phyloP scores from a whole-genome alignment of 1,140 invertebrate species.

The Drosophila ironensis region DNA sequence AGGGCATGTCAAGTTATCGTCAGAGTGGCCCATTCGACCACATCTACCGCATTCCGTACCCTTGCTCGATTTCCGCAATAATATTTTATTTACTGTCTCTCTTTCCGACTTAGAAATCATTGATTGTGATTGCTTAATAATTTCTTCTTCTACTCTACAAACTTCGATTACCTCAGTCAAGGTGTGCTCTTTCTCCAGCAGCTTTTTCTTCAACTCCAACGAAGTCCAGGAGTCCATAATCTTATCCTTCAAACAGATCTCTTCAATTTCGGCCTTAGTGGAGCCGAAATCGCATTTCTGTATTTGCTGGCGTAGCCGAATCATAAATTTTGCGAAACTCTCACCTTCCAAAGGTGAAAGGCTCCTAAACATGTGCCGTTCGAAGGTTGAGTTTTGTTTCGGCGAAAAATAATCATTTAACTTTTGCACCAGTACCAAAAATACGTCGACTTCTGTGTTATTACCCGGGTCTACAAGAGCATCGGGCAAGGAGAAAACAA shows the following conservation, averaged over 20 bases:
- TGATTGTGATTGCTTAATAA: too few relatives aligned
- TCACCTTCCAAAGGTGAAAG: conserved; percentile 17
- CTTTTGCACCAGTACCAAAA: conserved; percentile 13
- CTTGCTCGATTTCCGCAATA: too few relatives aligned
- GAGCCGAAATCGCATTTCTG: conserved; percentile 17
- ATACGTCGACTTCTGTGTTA: conserved; percentile 11
- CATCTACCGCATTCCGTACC: too few relatives aligned
- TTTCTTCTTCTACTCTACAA: conserved; percentile 15
- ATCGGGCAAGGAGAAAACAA: conserved; percentile 10
- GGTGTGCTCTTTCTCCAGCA: too few relatives aligned
- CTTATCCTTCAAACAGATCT: conserved; percentile 28
- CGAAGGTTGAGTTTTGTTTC: conserved; percentile 25
- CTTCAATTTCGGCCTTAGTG: conserved; percentile 24
- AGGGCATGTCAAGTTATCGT: too few relatives aligned
- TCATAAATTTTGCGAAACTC: conserved; percentile 14
- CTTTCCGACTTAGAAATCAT: too few relatives aligned
- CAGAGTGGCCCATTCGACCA: too few relatives aligned
- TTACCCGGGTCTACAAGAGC: conserved; percentile 12
- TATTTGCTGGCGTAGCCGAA: conserved; percentile 16
- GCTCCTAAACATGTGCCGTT: conserved; percentile 22
- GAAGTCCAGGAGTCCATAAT: conserved; percentile 16
- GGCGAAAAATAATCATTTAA: conserved; percentile 16
- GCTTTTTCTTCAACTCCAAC: conserved; percentile 17
- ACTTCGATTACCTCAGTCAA: conserved; percentile 13
- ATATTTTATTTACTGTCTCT: too few relatives aligned